Conservation (phyloP, 2,888 invertebrate species). For the Trichopoda pennipes region DNA sequence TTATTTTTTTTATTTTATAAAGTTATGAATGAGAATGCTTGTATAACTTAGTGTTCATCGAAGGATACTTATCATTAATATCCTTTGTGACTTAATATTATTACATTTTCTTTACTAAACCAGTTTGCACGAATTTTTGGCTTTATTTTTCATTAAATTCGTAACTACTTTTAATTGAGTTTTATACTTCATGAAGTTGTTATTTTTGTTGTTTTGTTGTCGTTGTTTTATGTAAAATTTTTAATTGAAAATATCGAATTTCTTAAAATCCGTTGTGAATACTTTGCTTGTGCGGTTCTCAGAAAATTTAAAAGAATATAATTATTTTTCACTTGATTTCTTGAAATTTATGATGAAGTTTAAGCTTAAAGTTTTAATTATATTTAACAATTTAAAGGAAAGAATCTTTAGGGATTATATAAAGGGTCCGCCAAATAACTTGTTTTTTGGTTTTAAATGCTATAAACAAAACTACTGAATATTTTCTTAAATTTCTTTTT, state of each 20-base stretch:
- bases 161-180: not conserved
- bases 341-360: too few relatives aligned
- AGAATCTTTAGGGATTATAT: too few relatives aligned
- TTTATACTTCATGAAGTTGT: constrained; percentile 3
- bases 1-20: not conserved
- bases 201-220: not conserved
- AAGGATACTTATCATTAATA: constrained; percentile 60
- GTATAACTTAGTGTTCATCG: constrained; percentile 29
- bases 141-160: not conserved
- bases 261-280: constrained; percentile 75
- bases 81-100: constrained; percentile 60
- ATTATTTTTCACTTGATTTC: constrained; percentile 40
- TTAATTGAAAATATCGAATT: constrained; percentile 72
- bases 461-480: too few relatives aligned
- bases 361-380: too few relatives aligned
- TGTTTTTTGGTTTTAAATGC: too few relatives aligned
- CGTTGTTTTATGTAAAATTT: constrained; percentile 33
- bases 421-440: too few relatives aligned
- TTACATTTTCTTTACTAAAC: constrained; percentile 53
- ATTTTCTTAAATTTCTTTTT: too few relatives aligned
- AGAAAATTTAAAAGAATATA: constrained; percentile 62
- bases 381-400: too few relatives aligned
- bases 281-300: constrained; percentile 73
- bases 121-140: constrained; percentile 50
- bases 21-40: not conserved